phyloP scores from a whole-genome alignment of 2,797 vertebrate genomes.

The Schizothorax lantsangensis region DNA sequence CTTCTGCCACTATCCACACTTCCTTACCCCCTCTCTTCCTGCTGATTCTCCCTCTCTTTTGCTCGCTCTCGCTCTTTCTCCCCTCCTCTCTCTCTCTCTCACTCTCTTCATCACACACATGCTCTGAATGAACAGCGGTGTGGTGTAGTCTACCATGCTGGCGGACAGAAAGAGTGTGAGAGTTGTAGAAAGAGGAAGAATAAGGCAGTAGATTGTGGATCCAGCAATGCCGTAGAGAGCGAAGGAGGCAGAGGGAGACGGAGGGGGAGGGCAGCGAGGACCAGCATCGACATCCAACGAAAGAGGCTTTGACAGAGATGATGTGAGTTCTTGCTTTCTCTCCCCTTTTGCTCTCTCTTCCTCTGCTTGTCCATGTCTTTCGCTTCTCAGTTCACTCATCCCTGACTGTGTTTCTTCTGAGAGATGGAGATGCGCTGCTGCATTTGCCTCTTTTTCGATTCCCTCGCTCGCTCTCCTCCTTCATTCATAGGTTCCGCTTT shows the following conservation, averaged over 20 bases:
- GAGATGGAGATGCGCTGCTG: slow-evolving; percentile 63
- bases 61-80: slow-evolving; percentile 44
- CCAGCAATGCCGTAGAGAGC: slow-evolving; percentile 31
- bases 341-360: slow-evolving; percentile 62
- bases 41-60: slow-evolving; percentile 46
- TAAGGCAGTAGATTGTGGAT: slow-evolving; percentile 40
- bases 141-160: slow-evolving; percentile 65
- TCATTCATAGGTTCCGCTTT: slow-evolving; percentile 75
- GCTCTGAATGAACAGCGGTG: slow-evolving; percentile 68
- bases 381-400: slow-evolving; percentile 54
- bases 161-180: slow-evolving; percentile 44
- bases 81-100: slow-evolving; percentile 27
- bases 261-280: slow-evolving; percentile 69
- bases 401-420: slow-evolving; percentile 58
- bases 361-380: slow-evolving; percentile 48
- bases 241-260: slow-evolving; percentile 44
- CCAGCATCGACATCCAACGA: slow-evolving; percentile 71
- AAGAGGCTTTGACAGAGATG: slow-evolving; percentile 77
- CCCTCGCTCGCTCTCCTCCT: slow-evolving; percentile 61
- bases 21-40: slow-evolving; percentile 38
- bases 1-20: slow-evolving; percentile 60
- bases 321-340: slow-evolving; percentile 76
- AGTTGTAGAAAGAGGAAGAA: slow-evolving; percentile 56
- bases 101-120: slow-evolving; percentile 48
- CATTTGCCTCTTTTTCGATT: slow-evolving; percentile 58